Base-by-base conservation (phyloP, 1,140 invertebrate genomes). In the Adelges cooleyi region DNA sequence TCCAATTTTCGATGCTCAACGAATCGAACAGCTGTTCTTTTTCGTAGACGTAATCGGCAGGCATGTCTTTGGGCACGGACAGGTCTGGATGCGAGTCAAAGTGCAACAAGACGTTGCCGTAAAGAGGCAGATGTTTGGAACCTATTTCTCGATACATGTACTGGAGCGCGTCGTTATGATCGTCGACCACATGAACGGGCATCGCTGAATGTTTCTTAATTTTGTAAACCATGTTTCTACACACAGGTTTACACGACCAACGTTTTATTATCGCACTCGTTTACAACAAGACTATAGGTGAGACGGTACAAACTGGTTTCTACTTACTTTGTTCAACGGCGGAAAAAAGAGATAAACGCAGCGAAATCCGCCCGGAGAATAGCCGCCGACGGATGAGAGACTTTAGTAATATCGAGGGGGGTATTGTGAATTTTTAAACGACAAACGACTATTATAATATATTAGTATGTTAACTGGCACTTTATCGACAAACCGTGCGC, bases 11-110 rank as follows among this genome's bases (percentile, higher is more conserved):
- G 71, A 95, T 95, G 73, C 89, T 92, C 65, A 87, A 71, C 66
- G 73, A 69, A 71, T 74, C 73, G 62, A 80, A 81, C 15, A 87
- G 71, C 59, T 78, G 67, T 25, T 82, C 68, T 72, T 84, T 84
- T 9, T 84, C 74, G 72, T 76, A 84, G 1, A 90, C 85, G 3
- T 75, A 79, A 65, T 84, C 82, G n/a, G 86, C 83, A 42, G 77
- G 75, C 79, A 91, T 80, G 65, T 81, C 77, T 69, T 82, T 80
- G n/a, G 90, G 86, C 69, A 94, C 80, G 5, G 92, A 78, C 77
- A 95, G 81, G 72, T 95, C 92, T 3, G 92, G 91, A 78, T 95
- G 92, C 0, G 91, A 90, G 75, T 95, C 92, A 52, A 95, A 83
- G 75, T 95, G 92, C 46, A 95, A 75, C 33, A 95, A 76, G 2